phyloP scores from a whole-genome alignment of 2,113 vertebrate genomes.

The Platysternon megacephalum region DNA sequence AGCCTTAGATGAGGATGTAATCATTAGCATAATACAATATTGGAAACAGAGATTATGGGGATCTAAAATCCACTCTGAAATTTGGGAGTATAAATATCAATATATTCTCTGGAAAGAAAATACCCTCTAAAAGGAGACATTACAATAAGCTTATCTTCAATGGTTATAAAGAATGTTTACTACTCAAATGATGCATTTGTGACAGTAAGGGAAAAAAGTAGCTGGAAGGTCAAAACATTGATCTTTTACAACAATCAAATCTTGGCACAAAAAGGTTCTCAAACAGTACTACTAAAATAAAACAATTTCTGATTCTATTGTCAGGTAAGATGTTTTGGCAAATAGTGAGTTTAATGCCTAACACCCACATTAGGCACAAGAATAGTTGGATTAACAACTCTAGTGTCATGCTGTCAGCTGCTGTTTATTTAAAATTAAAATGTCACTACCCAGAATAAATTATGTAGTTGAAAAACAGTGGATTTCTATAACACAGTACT shows the following conservation, averaged over 20 bases:
- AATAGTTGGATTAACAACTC: conserved; percentile 81
- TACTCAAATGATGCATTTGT: conserved; percentile 17
- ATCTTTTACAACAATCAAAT: conserved; percentile 36
- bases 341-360: conserved; percentile 76
- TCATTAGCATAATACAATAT: background rate
- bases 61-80: conserved; percentile 10
- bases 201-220: conserved; percentile 37
- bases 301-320: conserved; percentile 63
- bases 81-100: background rate
- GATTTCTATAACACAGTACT: conserved; percentile 71
- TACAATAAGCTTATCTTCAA: conserved; percentile 1
- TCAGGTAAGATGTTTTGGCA: conserved; percentile 77
- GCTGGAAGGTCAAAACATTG: conserved; percentile 24
- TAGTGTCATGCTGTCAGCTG: conserved; percentile 81
- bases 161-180: background rate
- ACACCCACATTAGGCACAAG: conserved; percentile 79
- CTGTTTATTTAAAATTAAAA: conserved; percentile 85
- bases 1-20: background rate
- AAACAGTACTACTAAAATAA: conserved; percentile 22
- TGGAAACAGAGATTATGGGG: background rate
- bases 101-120: background rate
- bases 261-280: conserved; percentile 10
- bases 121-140: background rate
- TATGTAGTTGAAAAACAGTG: conserved; percentile 76
- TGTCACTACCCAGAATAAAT: conserved; percentile 84